Conservation (phyloP, 2,888 invertebrate species). For the Microdon myrmicae region DNA sequence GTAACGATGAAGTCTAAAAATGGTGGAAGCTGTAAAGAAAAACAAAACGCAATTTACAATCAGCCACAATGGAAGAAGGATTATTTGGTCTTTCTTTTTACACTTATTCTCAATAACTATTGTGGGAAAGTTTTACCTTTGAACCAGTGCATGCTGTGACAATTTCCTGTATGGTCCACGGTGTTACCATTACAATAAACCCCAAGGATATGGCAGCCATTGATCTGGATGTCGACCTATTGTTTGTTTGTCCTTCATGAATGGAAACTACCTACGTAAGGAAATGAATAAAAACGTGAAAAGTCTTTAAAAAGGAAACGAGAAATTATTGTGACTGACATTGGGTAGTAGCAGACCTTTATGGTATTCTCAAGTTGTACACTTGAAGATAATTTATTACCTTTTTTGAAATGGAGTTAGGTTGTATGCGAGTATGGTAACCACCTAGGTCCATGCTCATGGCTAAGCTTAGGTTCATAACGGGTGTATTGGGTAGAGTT, state of each 20-base stretch:
- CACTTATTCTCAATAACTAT: not conserved
- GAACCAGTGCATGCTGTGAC: slow-evolving; percentile 90
- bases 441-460: slow-evolving; percentile 64
- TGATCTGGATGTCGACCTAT: slow-evolving; percentile 83
- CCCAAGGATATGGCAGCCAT: slow-evolving; percentile 93
- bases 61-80: slow-evolving; percentile 21
- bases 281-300: not conserved
- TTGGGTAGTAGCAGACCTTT: not conserved
- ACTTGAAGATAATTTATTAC: slow-evolving; percentile 52
- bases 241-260: slow-evolving; percentile 73
- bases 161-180: slow-evolving; percentile 91
- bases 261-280: slow-evolving; percentile 62
- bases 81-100: slow-evolving; percentile 4
- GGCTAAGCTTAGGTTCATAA: slow-evolving; percentile 65
- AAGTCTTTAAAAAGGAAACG: slow-evolving; percentile 8
- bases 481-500: slow-evolving; percentile 57
- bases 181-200: slow-evolving; percentile 90
- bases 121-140: slow-evolving; percentile 69
- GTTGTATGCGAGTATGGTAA: slow-evolving; percentile 56
- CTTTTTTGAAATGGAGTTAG: slow-evolving; percentile 64
- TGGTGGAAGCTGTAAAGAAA: slow-evolving; percentile 74
- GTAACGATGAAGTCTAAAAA: slow-evolving; percentile 86
- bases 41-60: slow-evolving; percentile 5
- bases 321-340: slow-evolving; percentile 15
- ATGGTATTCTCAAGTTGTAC: not conserved